These are phyloP conservation scores for Drosophila littoralis DNA, from an alignment of 1,140 invertebrate genomes.

Conservation along the genomic window DNA sequence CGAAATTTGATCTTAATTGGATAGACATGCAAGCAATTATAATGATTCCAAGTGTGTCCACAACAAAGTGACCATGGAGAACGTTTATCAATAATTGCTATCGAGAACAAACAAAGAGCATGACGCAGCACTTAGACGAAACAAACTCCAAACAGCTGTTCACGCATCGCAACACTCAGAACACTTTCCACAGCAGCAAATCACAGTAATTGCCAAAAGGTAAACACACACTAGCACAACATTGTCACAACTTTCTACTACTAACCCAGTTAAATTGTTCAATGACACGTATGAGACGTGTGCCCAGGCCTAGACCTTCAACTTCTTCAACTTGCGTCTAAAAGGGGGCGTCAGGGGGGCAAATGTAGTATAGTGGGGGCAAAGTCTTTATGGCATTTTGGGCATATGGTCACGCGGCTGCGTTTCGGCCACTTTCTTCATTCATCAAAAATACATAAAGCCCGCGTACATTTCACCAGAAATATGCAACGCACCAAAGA, in stretches of 20 bases:
- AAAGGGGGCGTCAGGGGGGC: background rate
- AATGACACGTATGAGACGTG: conserved; percentile 48
- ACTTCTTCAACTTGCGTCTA: conserved; percentile 3
- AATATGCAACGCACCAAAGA: conserved; percentile 49
- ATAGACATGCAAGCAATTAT: too few species aligned
- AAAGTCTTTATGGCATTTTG: conserved; percentile 30
- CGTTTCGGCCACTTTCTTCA: conserved; percentile 57
- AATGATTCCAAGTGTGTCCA: background rate
- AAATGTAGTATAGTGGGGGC: background rate
- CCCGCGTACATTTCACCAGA: conserved; percentile 62
- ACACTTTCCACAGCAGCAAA: conserved; percentile 59
- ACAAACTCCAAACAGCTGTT: conserved; percentile 21
- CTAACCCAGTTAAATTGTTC: conserved; percentile 68
- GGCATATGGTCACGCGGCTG: conserved; percentile 65
- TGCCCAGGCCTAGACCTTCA: conserved; percentile 38
- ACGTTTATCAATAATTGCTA: background rate
- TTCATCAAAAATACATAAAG: conserved; percentile 74
- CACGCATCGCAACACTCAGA: conserved; percentile 22
- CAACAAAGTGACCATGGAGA: too few species aligned
- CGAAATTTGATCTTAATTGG: background rate
- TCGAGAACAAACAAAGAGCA: background rate
- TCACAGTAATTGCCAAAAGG: conserved; percentile 44
- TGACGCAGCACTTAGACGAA: background rate
- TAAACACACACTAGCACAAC: conserved; percentile 17
- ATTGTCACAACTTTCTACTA: conserved; percentile 54